These are phyloP conservation scores for Mohoua ochrocephala DNA, from an alignment of 2,113 vertebrate species.

Conservation along the genomic window DNA sequence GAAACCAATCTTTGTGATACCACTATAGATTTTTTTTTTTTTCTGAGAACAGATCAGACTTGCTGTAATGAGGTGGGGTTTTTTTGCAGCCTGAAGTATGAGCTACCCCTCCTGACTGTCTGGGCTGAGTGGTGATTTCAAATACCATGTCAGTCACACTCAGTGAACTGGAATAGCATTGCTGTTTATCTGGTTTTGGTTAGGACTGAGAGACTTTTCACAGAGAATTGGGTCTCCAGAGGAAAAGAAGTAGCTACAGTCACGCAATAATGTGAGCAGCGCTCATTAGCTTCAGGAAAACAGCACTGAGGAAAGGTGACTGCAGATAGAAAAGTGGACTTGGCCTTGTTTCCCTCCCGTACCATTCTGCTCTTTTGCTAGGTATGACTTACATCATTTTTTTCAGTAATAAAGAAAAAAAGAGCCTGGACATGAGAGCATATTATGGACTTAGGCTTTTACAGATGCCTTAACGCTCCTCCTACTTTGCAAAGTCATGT, in stretches of 20 bases:
- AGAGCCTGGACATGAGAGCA: background rate
- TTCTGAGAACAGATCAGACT: background rate
- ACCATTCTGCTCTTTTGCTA: background rate
- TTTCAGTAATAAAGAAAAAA: background rate
- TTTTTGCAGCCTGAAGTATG: slow-evolving; percentile 6
- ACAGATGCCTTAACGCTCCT: background rate
- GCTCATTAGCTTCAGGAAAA: background rate
- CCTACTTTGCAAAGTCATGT: background rate
- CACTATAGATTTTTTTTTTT: slow-evolving; percentile 16
- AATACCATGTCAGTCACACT: slow-evolving; percentile 22
- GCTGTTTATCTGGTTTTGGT: slow-evolving; percentile 47
- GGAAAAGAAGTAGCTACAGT: background rate
- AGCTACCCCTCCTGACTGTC: background rate
- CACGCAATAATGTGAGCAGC: background rate
- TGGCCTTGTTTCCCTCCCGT: background rate
- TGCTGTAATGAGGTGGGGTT: slow-evolving; percentile 26
- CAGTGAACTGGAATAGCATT: slow-evolving; percentile 29
- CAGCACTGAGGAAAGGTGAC: background rate
- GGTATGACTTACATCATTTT: accelerated
- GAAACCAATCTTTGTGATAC: slow-evolving; percentile 58
- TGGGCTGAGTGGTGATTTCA: slow-evolving; percentile 32
- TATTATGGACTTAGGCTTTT: background rate
- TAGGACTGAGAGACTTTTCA: slow-evolving; percentile 24
- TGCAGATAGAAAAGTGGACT: background rate
- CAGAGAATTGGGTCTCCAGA: background rate